phyloP scores from a whole-genome alignment of 35 echinoderm and acorn worm species.

The Hemicentrotus pulcherrimus region DNA sequence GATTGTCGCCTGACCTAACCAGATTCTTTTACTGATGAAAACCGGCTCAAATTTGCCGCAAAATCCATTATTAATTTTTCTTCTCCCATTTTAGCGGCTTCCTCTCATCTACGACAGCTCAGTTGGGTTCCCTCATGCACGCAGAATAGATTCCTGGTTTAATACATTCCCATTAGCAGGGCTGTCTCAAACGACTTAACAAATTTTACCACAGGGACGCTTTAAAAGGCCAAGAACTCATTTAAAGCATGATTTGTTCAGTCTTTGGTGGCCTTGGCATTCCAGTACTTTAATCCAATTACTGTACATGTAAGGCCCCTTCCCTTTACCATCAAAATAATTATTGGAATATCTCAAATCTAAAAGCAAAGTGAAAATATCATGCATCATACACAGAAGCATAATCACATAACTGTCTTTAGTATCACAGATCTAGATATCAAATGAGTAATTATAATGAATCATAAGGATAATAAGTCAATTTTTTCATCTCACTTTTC shows the following conservation, averaged over 20 bases:
- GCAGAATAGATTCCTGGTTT: neutral
- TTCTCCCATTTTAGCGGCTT: neutral
- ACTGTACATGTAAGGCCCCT: neutral
- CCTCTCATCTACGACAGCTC: neutral
- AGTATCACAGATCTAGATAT: neutral
- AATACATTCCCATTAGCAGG: neutral
- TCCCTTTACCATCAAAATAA: neutral
- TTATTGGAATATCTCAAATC: too few species aligned
- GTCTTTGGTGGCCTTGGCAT: neutral
- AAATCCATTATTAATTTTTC: neutral
- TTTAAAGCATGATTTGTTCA: neutral
- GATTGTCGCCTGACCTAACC: neutral
- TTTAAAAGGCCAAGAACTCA: neutral
- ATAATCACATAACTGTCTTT: too few species aligned
- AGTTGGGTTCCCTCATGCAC: neutral
- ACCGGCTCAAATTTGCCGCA: neutral
- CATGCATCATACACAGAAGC: too few species aligned
- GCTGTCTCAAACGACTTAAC: neutral
- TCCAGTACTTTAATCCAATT: too few species aligned
- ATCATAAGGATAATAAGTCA: neutral
- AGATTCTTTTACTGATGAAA: neutral
- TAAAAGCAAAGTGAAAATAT: too few species aligned
- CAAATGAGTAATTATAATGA: neutral
- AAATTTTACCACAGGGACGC: neutral
- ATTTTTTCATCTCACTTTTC: neutral